Base-by-base conservation (phyloP, 92 coral and sea anemone genomes). In the Pocillopora meandrina region DNA sequence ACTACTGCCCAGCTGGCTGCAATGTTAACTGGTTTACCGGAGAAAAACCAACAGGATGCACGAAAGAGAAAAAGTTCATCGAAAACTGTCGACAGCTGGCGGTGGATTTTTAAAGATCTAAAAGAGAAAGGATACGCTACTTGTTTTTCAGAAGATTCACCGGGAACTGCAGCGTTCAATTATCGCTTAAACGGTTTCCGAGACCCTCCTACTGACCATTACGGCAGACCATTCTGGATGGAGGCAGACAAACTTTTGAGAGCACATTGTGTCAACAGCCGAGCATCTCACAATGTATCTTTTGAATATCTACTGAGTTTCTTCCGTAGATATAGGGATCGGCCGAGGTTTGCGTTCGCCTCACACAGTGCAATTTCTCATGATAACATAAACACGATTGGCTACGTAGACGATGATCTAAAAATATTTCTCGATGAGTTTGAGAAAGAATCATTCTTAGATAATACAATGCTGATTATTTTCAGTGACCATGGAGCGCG, bases 401-500 rank as follows among this genome's bases (percentile, higher is more conserved):
- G 87, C 6, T 91, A 93, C 49, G 87, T 88, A 18, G 95, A 95
- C 81, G 87, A 81, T 31, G 92, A 87, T 72, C 21, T 93, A 9
- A 80, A 83, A 21, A 26, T 20, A 1, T 61, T 95, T 34, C 65
- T 95, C 57, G 81, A 82, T 52, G 61, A 60, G 66, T 70, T 95
- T 70, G 74, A 90, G 55, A 75, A 73, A 17, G 85, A 84, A 9
- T 86, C 89, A 4, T 89, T 89, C 68, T 78, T 93, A 69, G 72
- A 89, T 67, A 88, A 80, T 76, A 91, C 98, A 9, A 12, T 93
- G 57, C 65, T 95, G 12, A 79, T 95, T 35, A 76, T 89, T 13
- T 88, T 95, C 58, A 91, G 97, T 5, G 98, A 95, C 61, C 98
- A 95, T 62, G 98, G 98, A 8, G 88, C 85, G 26, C 90, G 98